These are phyloP conservation scores for Acrobasis suavella DNA, from an alignment of 2,888 invertebrate species.

Conservation along the genomic window DNA sequence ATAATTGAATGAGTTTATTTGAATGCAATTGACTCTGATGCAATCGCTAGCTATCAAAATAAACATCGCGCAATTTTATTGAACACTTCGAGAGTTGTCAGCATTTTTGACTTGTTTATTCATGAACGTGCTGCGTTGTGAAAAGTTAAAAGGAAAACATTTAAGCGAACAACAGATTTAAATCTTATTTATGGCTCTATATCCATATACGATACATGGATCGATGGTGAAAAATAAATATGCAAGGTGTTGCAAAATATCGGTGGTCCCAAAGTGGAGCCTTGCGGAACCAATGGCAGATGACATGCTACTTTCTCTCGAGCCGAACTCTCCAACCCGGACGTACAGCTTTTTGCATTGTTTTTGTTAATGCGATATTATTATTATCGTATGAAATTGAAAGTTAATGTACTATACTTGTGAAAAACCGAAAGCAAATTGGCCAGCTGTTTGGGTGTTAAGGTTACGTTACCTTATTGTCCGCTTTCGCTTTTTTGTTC, in stretches of 20 bases:
- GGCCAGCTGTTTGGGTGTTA: slow-evolving; percentile 43
- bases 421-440: slow-evolving; percentile 68
- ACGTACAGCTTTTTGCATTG: slow-evolving; percentile 64
- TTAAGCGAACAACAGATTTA: slow-evolving; percentile 40
- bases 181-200: slow-evolving; percentile 45
- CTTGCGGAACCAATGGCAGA: slow-evolving; percentile 47
- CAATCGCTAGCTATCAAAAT: slow-evolving; percentile 8
- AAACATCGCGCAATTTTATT: slow-evolving; percentile 5
- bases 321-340: slow-evolving; percentile 62
- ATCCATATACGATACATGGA: slow-evolving; percentile 38
- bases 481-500: slow-evolving; percentile 29
- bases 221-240: slow-evolving; percentile 49
- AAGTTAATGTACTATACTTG: slow-evolving; percentile 65
- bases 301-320: slow-evolving; percentile 71
- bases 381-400: slow-evolving; percentile 69
- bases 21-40: slow-evolving; percentile 9
- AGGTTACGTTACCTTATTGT: slow-evolving; percentile 28
- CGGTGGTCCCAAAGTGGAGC: slow-evolving; percentile 42
- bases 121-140: slow-evolving; percentile 7
- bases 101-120: slow-evolving; percentile 12
- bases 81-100: neutral
- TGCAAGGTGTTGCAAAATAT: slow-evolving; percentile 60
- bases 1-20: slow-evolving; percentile 19
- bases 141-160: slow-evolving; percentile 34
- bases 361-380: slow-evolving; percentile 70